A percentile compares a stretch with the other conserved stretches of the same genome.
Conservation (phyloP, 2,888 invertebrate genomes). For the Steinernema carpocapsae region DNA sequence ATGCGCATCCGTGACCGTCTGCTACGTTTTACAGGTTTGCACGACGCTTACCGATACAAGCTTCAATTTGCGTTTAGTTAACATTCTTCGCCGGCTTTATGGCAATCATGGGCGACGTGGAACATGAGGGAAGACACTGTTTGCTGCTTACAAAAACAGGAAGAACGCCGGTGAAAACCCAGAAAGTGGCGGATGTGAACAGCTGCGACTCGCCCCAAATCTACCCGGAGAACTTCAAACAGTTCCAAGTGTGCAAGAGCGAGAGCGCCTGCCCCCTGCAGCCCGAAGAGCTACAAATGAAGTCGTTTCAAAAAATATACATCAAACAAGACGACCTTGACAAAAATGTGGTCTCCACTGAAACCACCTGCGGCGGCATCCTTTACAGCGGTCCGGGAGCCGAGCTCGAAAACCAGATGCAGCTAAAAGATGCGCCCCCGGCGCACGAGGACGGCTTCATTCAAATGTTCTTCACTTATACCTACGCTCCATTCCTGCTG, state of each 20-base stretch:
- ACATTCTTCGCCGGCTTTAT: slow-evolving; percentile 91
- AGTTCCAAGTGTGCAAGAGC: slow-evolving; percentile 42
- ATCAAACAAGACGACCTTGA: slow-evolving; percentile 36
- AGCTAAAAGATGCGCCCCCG: neutral
- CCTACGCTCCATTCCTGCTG: slow-evolving; percentile 64
- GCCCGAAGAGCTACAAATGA: slow-evolving; percentile 26
- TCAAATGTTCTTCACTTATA: slow-evolving; percentile 54
- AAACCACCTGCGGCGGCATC: neutral
- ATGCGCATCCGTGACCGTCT: slow-evolving; percentile 87
- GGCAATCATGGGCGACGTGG: slow-evolving; percentile 86
- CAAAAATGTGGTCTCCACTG: neutral
- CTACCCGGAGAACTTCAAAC: slow-evolving; percentile 45
- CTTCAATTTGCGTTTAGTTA: slow-evolving; percentile 70
- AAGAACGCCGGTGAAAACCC: slow-evolving; percentile 40
- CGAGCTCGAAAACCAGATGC: slow-evolving; percentile 24
- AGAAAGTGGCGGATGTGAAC: slow-evolving; percentile 47
- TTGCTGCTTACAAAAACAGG: slow-evolving; percentile 49
- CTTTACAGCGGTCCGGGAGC: slow-evolving; percentile 30
- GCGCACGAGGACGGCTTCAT: slow-evolving; percentile 42
- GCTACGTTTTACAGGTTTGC: slow-evolving; percentile 81
- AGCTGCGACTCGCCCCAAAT: slow-evolving; percentile 7
- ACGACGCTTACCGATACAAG: neutral
- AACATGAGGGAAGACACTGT: slow-evolving; percentile 84
- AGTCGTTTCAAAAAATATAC: slow-evolving; percentile 41
- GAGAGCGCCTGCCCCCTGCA: neutral